Evolutionary conservation across 2,113 vertebrate species (phyloP), one percentile per base, ranked within the genome.

Genomic region (Vanacampus margaritifer): DNA sequence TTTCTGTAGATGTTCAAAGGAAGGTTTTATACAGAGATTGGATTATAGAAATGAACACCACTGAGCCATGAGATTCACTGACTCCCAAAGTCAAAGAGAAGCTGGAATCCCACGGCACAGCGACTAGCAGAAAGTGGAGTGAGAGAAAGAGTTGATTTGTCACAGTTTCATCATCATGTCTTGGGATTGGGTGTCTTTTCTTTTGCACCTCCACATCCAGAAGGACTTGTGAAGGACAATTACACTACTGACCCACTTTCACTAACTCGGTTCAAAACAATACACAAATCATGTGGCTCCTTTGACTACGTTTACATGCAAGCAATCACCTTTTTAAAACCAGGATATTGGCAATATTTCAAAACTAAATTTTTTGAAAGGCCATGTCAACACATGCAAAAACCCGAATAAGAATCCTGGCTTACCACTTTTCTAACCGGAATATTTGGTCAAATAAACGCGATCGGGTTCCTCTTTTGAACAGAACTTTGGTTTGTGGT

Each of bases 21-120:
- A 67, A 73, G 84, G 79, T 76, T 80, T 87, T 84, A 86, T 72
- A 68, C 78, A 77, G 82, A 82, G 86, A 86, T 87, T 81, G 88
- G 87, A 89, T 90, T 87, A 87, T 82, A 89, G 82, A 87, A 86
- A 86, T 80, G 79, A 88, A 84, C 89, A 82, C 82, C 74, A 87
- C 77, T 88, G 87, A 88, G 79, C 84, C 80, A 46, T 51, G 41
- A 81, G 85, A 87, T 85, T 87, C 79, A 13, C 72, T 56, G 73
- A 72, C 74, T 87, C 74, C 80, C 62, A 60, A 82, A 79, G 81
- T 83, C 81, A 87, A 87, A 83, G 82, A 77, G 76, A 68, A 72
- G 75, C 72, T 54, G 36, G 84, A 89, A 88, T 84, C 87, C 84
- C 46, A 69, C 50, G 79, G 87, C 73, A 57, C 51, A 32, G 81